A percentile compares a stretch with the other conserved stretches of the same genome.
phyloP scores from a whole-genome alignment of 2,113 vertebrate species.

The Alaudala cheleensis region DNA sequence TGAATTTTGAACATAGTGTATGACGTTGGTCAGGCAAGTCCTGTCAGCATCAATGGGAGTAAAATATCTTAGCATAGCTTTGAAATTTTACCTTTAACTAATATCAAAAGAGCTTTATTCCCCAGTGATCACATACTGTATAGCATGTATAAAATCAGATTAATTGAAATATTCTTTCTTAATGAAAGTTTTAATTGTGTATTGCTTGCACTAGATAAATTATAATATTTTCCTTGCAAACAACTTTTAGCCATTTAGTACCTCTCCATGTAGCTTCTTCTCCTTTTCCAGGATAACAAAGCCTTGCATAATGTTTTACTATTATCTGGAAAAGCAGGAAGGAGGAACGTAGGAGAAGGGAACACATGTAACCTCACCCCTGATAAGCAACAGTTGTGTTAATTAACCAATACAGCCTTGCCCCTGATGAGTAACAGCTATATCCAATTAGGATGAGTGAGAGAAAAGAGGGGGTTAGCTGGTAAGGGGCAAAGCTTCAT shows the following conservation, averaged over 20 bases:
- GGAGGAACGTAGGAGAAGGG: not conserved
- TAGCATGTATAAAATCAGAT: not conserved
- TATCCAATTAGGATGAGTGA: too few species aligned
- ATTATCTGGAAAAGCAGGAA: not conserved
- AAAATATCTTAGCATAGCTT: constrained; percentile 28
- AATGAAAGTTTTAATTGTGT: not conserved
- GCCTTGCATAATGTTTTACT: not conserved
- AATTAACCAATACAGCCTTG: too few species aligned
- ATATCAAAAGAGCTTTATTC: constrained; percentile 52
- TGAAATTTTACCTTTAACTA: constrained; percentile 54
- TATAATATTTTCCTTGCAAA: not conserved
- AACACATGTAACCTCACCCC: too few species aligned
- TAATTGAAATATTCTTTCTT: constrained; percentile 6
- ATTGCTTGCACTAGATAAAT: not conserved
- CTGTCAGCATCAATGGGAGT: constrained; percentile 10
- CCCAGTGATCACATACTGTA: not conserved
- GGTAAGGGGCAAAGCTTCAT: too few species aligned
- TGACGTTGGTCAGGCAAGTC: constrained; percentile 19
- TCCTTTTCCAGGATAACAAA: not conserved
- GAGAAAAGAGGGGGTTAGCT: too few species aligned
- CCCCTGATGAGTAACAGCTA: too few species aligned
- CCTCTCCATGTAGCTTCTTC: not conserved
- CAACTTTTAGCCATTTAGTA: not conserved
- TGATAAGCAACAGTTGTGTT: too few species aligned
- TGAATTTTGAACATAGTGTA: not conserved